Percentiles rank a stretch among this genome's conserved stretches.
Evolutionary conservation across 64 coral and sea anemone genomes (phyloP).

Genomic region (Porites australiensis): DNA sequence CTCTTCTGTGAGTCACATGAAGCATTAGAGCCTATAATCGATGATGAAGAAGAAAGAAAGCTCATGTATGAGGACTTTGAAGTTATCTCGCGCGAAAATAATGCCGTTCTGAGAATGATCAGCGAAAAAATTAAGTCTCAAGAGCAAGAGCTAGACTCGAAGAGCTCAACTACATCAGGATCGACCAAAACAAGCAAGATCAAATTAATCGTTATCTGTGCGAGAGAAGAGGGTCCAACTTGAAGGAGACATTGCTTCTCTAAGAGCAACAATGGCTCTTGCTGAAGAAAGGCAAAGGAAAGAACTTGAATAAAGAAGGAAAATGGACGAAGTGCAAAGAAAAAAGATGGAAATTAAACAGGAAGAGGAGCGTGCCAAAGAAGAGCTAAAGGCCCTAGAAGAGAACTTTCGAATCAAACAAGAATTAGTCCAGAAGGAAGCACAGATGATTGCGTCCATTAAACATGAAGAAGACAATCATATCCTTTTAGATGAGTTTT

Average conservation of each 20-base stretch:
- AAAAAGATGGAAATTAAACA: not conserved
- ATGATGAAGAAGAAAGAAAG: not conserved
- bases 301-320: not conserved
- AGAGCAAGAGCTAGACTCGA: not conserved
- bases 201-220: not conserved
- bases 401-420: constrained; percentile 6
- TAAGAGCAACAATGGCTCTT: not conserved
- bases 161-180: not conserved
- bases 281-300: not conserved
- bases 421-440: not conserved
- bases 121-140: not conserved
- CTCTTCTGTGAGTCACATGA: not conserved
- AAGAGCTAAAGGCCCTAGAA: not conserved
- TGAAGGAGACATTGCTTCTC: not conserved
- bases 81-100: not conserved
- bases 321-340: not conserved
- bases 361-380: not conserved
- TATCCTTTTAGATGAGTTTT: not conserved
- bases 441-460: not conserved
- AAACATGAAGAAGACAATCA: not conserved
- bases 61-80: not conserved
- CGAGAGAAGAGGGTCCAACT: not conserved
- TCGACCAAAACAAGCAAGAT: constrained; percentile 7
- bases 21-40: not conserved
- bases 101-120: not conserved